Base-by-base conservation (phyloP, 2,113 vertebrate genomes). In the Mesitornis unicolor region DNA sequence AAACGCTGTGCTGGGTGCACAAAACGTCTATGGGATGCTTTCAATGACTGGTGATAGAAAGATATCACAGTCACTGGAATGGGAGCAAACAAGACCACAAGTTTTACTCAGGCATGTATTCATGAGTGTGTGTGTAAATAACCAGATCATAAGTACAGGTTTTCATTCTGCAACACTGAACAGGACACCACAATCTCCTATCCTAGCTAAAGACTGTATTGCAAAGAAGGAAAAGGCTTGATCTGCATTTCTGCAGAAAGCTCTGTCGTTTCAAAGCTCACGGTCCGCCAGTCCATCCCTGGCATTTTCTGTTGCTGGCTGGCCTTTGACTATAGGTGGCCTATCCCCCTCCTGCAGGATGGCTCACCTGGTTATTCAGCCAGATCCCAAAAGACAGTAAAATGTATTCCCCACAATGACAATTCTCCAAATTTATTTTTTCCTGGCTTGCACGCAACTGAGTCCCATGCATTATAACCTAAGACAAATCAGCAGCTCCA, bases 21-120 rank as follows among this genome's bases (percentile, higher is more conserved):
- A 60, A 43, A 69, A 64, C 4, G 3, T 36, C 26, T 45, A 10
- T 9, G 19, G 45, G 36, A 48, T 78, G 35, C 24, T 81, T 11
- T 51, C 2, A 1, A 24, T 77, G 16, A 24, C 26, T 24, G 13
- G 22, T 1, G 0, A 42, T 9, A 6, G 48, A 76, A 76, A 50
- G 29, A 29, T 21, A 53, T 65, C 9, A 6, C 11, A 26, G n/a
- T 26, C 75, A n/a, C 64, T 16, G 68, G 28, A 57, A 53, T 2
- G 3, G 51, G 22, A 68, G 26, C 0, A 0, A 75, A 70, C 0
- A 1, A 68, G 74, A 57, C 20, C 42, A 38, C 19, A 26, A 3
- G 15, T 61, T 84, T 67, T 45, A 61, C 16, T 31, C 38, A 26
- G 11, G 17, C 22, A 36, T 0, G 1, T 28, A 36, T 19, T 40